phyloP scores from a whole-genome alignment of 1,140 invertebrate species.

The Drosophila pachea region DNA sequence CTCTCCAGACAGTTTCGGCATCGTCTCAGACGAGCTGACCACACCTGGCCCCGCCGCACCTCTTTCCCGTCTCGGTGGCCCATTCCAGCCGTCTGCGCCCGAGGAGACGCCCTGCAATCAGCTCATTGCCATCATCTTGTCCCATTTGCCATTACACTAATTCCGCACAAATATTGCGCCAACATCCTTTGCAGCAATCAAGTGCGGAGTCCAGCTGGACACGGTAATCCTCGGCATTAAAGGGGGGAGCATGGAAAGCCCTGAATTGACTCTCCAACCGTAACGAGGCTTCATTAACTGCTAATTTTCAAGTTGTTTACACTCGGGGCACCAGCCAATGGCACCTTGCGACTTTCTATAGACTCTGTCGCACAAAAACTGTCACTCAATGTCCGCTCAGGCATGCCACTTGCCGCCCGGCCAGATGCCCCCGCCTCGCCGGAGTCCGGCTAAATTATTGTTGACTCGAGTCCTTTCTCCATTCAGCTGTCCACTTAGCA shows the following conservation, averaged over 20 bases:
- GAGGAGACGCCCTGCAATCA: conserved; percentile 20
- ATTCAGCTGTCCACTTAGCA: conserved; percentile 59
- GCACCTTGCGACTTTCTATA: conserved; percentile 48
- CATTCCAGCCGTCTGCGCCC: neutral
- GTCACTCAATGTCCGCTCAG: conserved; percentile 62
- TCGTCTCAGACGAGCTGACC: too few relatives aligned
- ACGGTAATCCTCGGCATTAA: conserved; percentile 41
- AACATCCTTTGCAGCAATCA: conserved; percentile 57
- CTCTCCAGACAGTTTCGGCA: too few relatives aligned
- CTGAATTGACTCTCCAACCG: conserved; percentile 19
- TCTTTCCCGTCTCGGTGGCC: neutral
- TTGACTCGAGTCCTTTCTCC: conserved; percentile 66
- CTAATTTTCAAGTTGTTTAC: conserved; percentile 76
- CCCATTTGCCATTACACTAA: conserved; percentile 54
- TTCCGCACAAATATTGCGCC: conserved; percentile 64
- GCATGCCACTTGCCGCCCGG: conserved; percentile 22
- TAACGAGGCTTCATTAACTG: conserved; percentile 73
- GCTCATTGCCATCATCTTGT: conserved; percentile 22
- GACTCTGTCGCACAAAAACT: conserved; percentile 41
- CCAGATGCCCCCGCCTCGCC: neutral
- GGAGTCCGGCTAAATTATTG: conserved; percentile 62
- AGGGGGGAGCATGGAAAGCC: neutral
- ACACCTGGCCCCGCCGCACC: neutral
- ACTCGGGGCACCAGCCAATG: conserved; percentile 36
- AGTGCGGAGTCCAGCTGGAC: conserved; percentile 18